Evolutionary conservation across 2,888 invertebrate species (phyloP), one percentile per base, ranked within the genome.

Genomic region (Archaeoteleia sp.): DNA sequence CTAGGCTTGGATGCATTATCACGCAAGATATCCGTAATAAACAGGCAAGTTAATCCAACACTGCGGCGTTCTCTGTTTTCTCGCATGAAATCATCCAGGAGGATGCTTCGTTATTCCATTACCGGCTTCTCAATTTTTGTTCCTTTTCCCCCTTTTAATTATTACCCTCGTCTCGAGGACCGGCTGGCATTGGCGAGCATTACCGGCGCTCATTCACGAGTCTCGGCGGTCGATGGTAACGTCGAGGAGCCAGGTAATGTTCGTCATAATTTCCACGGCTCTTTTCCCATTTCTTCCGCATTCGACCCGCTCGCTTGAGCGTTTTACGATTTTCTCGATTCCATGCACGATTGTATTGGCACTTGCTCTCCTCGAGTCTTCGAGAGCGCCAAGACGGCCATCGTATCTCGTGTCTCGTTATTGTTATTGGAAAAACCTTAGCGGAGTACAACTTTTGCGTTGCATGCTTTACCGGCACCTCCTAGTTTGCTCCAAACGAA

Each of bases 21-120:
- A 48, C 48, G 9, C 42, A 40, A 49, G 49, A 48, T 62, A 29
- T 23, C 13, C 34, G 49, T 29, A 37, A 51, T 51, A 23, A 60
- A 48, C 34, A 43, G 8, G n/a, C 43, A 32, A 51, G 45, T 65
- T 65, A 65, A 57, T 65, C 51, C 17, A 25, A 7, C 14, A 12
- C 32, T 12, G 32, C 32, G 25, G 48, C 23, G 13, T 37, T 20
- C 39, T 46, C 29, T 48, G 40, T 67, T 67, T 62, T 67, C 55
- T 53, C 58, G 62, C 67, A 62, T 58, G 62, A 53, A 48, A 40
- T 67, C 57, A 43, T 62, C 48, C 39, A 43, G 43, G 43, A 62
- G 57, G 58, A 62, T 35, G 67, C 67, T 62, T 62, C 62, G 32
- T 67, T 67, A 67, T 67, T 67, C 67, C 61, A 67, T 67, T 67